phyloP scores from a whole-genome alignment of 2,113 vertebrate genomes.

The Ptyas mucosa region DNA sequence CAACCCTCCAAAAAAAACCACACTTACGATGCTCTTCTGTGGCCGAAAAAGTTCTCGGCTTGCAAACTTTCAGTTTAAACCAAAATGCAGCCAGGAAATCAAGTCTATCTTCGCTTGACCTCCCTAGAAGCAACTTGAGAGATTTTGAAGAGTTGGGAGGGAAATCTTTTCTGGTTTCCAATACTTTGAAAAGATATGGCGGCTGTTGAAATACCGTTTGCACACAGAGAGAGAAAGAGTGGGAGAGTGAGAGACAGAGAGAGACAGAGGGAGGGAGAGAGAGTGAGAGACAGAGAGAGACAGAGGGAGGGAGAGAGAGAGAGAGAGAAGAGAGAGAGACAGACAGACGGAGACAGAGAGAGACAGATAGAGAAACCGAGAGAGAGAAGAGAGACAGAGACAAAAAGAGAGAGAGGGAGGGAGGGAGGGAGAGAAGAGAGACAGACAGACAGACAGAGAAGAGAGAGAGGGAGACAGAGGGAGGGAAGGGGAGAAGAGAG shows the following conservation, averaged over 20 bases:
- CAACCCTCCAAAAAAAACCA: background rate
- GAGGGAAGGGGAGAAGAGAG: accelerated
- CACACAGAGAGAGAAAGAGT: too few relatives aligned
- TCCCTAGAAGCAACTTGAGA: background rate
- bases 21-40: background rate
- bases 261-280: too few relatives aligned
- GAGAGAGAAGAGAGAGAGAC: background rate
- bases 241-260: too few relatives aligned
- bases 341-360: background rate
- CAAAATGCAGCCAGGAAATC: background rate
- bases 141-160: background rate
- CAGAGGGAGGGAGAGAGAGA: too few relatives aligned
- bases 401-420: accelerated
- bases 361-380: too few relatives aligned
- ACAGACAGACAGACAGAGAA: too few relatives aligned
- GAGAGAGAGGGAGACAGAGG: accelerated
- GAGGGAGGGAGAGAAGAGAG: accelerated
- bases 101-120: background rate
- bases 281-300: too few relatives aligned
- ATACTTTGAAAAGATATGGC: background rate
- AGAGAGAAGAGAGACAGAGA: too few relatives aligned
- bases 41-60: background rate
- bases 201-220: background rate
- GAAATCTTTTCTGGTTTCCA: background rate
- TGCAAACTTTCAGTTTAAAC: background rate